Evolutionary conservation across 2,797 vertebrate species (phyloP).

Genomic region (Xiphorhynchus erythropygius): DNA sequence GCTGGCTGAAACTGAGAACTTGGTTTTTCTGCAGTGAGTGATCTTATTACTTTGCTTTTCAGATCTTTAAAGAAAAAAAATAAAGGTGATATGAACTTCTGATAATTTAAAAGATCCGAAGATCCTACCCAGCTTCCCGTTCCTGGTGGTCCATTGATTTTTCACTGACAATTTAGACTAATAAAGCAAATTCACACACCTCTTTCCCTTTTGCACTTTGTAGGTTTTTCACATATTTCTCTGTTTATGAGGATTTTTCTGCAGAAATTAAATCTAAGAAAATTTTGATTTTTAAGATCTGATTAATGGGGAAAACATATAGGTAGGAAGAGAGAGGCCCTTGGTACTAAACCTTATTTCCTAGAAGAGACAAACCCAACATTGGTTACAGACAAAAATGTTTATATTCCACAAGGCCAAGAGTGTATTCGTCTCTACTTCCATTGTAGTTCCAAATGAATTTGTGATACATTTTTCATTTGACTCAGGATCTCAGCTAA

Average conservation of each 20-base stretch:
- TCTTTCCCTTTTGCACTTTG: neutral
- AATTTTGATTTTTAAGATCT: neutral
- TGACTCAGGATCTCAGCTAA: neutral
- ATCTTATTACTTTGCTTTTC: slow-evolving; percentile 29
- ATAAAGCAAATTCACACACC: neutral
- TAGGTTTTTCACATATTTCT: neutral
- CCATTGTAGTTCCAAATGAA: neutral
- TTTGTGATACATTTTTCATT: neutral
- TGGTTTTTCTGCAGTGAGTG: neutral
- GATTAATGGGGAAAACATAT: neutral
- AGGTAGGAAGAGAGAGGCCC: neutral
- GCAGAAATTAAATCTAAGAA: neutral
- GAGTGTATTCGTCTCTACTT: neutral
- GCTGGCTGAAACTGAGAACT: neutral
- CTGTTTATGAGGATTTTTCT: neutral
- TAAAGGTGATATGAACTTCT: slow-evolving; percentile 6
- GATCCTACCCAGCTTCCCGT: neutral
- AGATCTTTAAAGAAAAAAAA: neutral
- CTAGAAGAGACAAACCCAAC: neutral
- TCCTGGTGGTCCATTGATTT: neutral
- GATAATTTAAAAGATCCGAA: slow-evolving; percentile 5
- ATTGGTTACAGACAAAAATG: neutral
- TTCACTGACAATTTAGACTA: slow-evolving; percentile 18
- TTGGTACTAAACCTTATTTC: neutral
- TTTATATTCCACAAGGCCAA: neutral